phyloP scores from a whole-genome alignment of 2,888 invertebrate species.

The Chrysotoxum bicinctum region DNA sequence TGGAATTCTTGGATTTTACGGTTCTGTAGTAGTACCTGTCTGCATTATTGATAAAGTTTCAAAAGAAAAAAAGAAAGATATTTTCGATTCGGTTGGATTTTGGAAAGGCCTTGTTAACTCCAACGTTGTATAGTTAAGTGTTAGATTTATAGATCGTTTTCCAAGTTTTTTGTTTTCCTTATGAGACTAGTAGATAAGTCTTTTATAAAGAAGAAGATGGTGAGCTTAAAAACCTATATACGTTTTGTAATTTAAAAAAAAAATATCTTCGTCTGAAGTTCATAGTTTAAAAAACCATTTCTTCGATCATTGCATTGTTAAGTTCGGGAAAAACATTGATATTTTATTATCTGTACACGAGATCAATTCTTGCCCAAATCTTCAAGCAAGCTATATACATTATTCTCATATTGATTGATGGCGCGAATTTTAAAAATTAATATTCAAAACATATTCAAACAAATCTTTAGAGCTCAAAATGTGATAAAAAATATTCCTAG shows the following conservation, averaged over 20 bases:
- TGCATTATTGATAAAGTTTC: background rate
- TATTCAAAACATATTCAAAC: no score
- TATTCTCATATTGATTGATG: no score
- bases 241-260: no score
- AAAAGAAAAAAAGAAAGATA: background rate
- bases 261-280: no score
- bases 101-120: background rate
- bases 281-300: no score
- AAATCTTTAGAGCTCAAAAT: background rate
- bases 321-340: no score
- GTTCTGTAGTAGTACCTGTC: background rate
- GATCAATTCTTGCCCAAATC: no score
- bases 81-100: background rate
- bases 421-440: no score
- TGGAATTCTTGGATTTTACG: constrained; percentile 4
- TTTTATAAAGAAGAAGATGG: background rate
- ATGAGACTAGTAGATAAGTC: background rate
- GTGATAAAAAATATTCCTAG: background rate
- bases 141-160: background rate
- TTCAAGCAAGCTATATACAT: no score
- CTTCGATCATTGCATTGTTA: no score
- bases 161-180: background rate
- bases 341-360: no score
- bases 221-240: no score
- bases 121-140: background rate